These are phyloP conservation scores for Hemibagrus wyckioides DNA, from an alignment of 2,113 vertebrate species.

Conservation along the genomic window DNA sequence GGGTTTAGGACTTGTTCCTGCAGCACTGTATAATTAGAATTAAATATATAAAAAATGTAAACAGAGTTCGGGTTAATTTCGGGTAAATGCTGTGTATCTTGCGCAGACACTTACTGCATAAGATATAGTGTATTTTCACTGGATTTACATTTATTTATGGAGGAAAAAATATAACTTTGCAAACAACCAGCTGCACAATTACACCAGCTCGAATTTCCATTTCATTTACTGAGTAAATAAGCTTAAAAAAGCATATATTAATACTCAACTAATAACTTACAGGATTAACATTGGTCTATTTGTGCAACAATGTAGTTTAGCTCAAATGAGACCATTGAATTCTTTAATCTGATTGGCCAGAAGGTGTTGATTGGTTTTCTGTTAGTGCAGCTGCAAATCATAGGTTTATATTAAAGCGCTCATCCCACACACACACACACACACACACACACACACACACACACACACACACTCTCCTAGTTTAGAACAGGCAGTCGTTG, in stretches of 20 bases:
- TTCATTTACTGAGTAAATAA: not conserved
- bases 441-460: constrained; percentile 18
- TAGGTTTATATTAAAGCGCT: not conserved
- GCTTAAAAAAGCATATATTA: not conserved
- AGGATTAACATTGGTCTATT: not conserved
- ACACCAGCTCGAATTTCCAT: too few species aligned
- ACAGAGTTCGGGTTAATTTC: too few species aligned
- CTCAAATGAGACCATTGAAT: not conserved
- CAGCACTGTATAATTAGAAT: too few species aligned
- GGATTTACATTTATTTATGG: too few species aligned
- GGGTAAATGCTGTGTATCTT: too few species aligned
- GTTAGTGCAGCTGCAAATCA: not conserved
- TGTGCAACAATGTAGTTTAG: not conserved
- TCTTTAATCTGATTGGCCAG: not conserved
- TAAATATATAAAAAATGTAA: too few species aligned
- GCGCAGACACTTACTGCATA: too few species aligned
- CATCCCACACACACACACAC: not conserved
- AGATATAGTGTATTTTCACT: too few species aligned
- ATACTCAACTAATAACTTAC: not conserved
- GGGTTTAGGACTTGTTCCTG: too few species aligned
- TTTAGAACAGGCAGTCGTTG: not conserved
- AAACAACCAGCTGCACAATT: too few species aligned
- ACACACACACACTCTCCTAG: constrained; percentile 10
- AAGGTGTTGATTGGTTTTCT: not conserved
- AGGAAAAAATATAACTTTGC: too few species aligned